Base-by-base conservation (phyloP, 2,888 invertebrate species). In the Pyralis farinalis region DNA sequence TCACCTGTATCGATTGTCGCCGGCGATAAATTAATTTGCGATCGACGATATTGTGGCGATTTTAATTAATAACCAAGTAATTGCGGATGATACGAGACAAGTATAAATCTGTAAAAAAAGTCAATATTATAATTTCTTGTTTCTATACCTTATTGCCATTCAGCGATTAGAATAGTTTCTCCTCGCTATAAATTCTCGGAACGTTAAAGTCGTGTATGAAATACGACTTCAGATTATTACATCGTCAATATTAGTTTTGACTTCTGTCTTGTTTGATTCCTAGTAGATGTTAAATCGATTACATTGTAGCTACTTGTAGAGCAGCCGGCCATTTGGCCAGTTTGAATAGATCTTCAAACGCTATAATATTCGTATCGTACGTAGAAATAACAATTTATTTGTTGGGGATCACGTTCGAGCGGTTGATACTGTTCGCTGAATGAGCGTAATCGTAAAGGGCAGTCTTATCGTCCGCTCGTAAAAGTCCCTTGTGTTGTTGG, bases 381-480 rank as follows among this genome's bases (percentile, higher is more conserved):
- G 1, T 25, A 16, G 25, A n/a, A 9, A 8, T 21, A 11, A 8
- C 3, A 3, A 30, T 7, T 31, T 37, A 16, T 32, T 8, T 21
- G 30, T 25, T n/a, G n/a, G 30, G 12, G 22, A 11, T 30, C 30
- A 30, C 12, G 8, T 10, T 11, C 8, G 22, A 21, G 10, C 29
- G 37, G 30, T 37, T 30, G 30, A 22, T 37, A 21, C 16, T 30
- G 58, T 63, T 55, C 55, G 52, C 47, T 70, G 64, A 66, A 73
- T 68, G 68, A 61, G 60, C 53, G 56, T 71, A 71, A 71, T 70
- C 62, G 64, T 64, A 70, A 76, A 71, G 57, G 68, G 58, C 68
- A 60, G 55, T 61, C 68, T 74, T 71, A 75, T 71, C 70, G 69
- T 58, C 53, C 48, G 55, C 58, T 73, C 77, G 73, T 79, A 73